phyloP scores from a whole-genome alignment of 2,113 vertebrate genomes.

The Nerophis ophidion region DNA sequence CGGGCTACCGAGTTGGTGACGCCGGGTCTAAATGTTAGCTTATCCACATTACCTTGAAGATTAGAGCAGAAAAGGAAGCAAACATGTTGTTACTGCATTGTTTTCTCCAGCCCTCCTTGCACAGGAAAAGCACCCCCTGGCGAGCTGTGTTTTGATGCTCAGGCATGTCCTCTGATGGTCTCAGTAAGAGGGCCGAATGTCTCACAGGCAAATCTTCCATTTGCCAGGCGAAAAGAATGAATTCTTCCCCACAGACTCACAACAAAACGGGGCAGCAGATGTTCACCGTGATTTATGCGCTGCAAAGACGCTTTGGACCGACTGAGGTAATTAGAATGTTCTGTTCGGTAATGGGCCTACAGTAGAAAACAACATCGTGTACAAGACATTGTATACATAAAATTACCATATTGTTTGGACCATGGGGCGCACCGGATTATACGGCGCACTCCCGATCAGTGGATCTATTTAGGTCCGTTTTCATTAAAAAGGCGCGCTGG shows the following conservation, averaged over 20 bases:
- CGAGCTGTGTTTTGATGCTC: slow-evolving; percentile 25
- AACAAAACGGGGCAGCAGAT: slow-evolving; percentile 34
- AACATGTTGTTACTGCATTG: slow-evolving; percentile 40
- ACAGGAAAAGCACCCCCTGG: slow-evolving; percentile 24
- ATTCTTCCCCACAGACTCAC: slow-evolving; percentile 33
- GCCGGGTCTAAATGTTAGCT: slow-evolving; percentile 1
- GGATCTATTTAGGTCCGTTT: too few species aligned
- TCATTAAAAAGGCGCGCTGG: too few species aligned
- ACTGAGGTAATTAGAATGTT: slow-evolving; percentile 30
- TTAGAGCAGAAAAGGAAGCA: slow-evolving; percentile 27
- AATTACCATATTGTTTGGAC: too few species aligned
- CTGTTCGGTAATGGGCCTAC: slow-evolving; percentile 12
- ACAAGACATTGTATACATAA: neutral
- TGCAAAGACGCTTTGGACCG: slow-evolving; percentile 38
- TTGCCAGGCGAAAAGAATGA: slow-evolving; percentile 35
- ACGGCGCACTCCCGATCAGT: too few species aligned
- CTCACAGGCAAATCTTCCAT: slow-evolving; percentile 37
- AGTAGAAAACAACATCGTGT: slow-evolving; percentile 18
- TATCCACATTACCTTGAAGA: slow-evolving; percentile 25
- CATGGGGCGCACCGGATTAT: too few species aligned
- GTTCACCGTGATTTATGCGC: slow-evolving; percentile 37
- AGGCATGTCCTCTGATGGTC: slow-evolving; percentile 24
- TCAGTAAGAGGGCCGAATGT: slow-evolving; percentile 34
- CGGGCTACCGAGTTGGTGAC: too few species aligned
- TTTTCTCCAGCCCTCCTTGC: slow-evolving; percentile 28